Conservation (phyloP, 2,113 vertebrate species). For the Acrocephalus arundinaceus region DNA sequence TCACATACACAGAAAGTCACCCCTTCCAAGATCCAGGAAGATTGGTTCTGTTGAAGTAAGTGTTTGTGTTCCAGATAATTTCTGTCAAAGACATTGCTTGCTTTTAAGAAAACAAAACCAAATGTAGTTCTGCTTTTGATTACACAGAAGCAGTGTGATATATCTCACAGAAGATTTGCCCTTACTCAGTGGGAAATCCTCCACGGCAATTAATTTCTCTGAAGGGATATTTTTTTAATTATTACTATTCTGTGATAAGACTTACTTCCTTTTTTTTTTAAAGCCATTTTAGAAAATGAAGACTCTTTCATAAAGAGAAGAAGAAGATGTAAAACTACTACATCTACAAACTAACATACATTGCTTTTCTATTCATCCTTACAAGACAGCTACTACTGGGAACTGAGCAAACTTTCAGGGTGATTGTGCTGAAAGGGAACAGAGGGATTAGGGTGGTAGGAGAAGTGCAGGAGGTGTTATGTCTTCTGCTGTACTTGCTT, state of each 20-base stretch:
- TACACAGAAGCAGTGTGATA: background rate
- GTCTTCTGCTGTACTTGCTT: constrained; percentile 13
- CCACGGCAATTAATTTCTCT: background rate
- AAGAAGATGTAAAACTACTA: background rate
- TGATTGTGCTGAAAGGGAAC: background rate
- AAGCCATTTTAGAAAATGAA: background rate
- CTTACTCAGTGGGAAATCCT: background rate
- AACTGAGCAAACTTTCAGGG: background rate
- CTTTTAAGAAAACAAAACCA: background rate
- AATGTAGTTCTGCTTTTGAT: background rate
- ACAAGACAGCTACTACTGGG: background rate
- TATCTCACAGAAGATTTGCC: background rate
- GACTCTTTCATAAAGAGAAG: background rate
- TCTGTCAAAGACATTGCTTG: background rate
- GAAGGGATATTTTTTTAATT: background rate
- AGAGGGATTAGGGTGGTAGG: background rate
- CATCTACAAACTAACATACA: background rate
- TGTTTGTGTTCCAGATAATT: constrained; percentile 32
- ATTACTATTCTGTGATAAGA: background rate
- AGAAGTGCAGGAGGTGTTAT: background rate
- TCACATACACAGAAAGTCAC: constrained; percentile 89
- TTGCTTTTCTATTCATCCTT: constrained; percentile 19
- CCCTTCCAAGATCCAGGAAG: constrained; percentile 85
- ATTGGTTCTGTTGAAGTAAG: constrained; percentile 88
- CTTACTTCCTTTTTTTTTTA: background rate